Conservation (phyloP, 2,113 vertebrate species). For the Nycticryphes semicollaris region DNA sequence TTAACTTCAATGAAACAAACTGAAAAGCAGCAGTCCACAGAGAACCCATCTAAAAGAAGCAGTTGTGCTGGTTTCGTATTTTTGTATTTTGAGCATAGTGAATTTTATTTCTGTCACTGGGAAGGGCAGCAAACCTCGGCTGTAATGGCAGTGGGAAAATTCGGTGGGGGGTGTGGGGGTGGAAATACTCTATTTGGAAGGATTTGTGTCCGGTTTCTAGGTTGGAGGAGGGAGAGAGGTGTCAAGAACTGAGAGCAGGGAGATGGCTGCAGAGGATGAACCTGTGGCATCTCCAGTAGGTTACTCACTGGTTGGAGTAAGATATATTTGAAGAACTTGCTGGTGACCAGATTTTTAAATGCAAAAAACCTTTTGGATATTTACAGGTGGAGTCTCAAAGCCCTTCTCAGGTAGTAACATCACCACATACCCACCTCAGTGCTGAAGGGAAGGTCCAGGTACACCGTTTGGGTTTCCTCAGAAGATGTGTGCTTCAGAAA, state of each 20-base stretch:
- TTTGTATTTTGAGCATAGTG: neutral
- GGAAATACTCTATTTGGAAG: neutral
- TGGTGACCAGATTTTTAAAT: neutral
- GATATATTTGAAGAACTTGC: neutral
- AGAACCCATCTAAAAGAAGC: neutral
- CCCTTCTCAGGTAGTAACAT: neutral
- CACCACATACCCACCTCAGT: fast-evolving
- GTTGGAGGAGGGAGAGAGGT: neutral
- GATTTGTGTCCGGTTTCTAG: neutral
- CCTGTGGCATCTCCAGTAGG: neutral
- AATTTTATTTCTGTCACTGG: neutral
- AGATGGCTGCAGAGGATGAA: neutral
- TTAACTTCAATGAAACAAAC: neutral
- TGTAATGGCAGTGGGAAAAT: neutral
- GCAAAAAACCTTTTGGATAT: neutral
- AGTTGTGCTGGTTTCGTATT: neutral
- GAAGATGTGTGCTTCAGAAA: neutral
- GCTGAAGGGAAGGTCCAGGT: neutral
- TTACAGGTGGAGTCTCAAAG: neutral
- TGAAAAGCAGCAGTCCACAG: neutral
- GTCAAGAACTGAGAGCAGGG: neutral
- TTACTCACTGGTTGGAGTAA: neutral
- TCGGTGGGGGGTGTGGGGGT: too few relatives aligned
- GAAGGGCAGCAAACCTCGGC: neutral
- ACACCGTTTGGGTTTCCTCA: neutral